Percentiles rank a stretch among this genome's conserved stretches.
phyloP scores from a whole-genome alignment of 2,888 invertebrate species.

The Didymodactylos carnosus region DNA sequence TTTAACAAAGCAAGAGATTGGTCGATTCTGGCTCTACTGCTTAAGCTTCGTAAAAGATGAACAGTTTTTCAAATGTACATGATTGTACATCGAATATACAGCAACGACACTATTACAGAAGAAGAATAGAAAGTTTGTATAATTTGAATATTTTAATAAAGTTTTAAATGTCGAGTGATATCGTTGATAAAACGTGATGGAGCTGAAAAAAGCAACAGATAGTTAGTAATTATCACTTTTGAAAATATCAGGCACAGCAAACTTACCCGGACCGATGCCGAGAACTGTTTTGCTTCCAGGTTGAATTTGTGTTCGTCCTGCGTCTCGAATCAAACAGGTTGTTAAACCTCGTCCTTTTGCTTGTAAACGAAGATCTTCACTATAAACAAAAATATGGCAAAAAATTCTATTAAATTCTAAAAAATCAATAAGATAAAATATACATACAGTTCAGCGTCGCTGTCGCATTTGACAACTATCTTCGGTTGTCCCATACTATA shows the following conservation, averaged over 20 bases:
- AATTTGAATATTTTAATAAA: constrained; percentile 42
- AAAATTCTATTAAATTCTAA: background rate
- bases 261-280: constrained; percentile 61
- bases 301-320: constrained; percentile 75
- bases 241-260: too few relatives aligned
- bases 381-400: constrained; percentile 16
- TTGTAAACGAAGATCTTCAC: constrained; percentile 44
- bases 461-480: constrained; percentile 60
- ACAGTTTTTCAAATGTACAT: too few relatives aligned
- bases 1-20: too few relatives aligned
- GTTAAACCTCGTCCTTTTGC: constrained; percentile 53
- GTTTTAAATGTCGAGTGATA: constrained; percentile 67
- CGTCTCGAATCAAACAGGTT: constrained; percentile 56
- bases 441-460: constrained; percentile 47
- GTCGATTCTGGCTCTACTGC: too few relatives aligned
- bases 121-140: too few relatives aligned
- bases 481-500: constrained; percentile 60
- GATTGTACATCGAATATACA: too few relatives aligned
- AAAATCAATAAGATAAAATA: background rate
- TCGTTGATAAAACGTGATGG: constrained; percentile 52
- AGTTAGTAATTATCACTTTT: too few relatives aligned
- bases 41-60: too few relatives aligned
- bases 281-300: constrained; percentile 70
- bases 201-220: background rate
- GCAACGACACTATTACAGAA: too few relatives aligned